Conservation (phyloP, 2,888 invertebrate species). For the Megaustenia siamemsis region DNA sequence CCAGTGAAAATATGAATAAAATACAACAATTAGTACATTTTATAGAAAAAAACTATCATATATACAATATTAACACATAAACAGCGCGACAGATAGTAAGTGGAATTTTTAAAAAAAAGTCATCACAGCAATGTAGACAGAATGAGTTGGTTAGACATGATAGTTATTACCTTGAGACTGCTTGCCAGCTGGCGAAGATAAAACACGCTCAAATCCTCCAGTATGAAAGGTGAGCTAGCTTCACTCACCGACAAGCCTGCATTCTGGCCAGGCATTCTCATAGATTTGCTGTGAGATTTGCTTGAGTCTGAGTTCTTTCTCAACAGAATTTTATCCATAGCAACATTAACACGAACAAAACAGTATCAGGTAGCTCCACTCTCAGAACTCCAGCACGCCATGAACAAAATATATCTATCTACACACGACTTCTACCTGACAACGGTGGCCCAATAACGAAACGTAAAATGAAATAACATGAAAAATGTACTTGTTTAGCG, state of each 20-base stretch:
- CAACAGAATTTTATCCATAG: constrained; percentile 39
- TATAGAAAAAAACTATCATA: too few species aligned
- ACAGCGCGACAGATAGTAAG: too few species aligned
- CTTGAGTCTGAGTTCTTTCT: constrained; percentile 45
- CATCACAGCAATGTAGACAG: background rate
- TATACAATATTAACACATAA: too few species aligned
- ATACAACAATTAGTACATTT: too few species aligned
- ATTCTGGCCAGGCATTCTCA: background rate
- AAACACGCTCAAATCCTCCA: constrained; percentile 75
- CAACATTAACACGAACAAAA: background rate
- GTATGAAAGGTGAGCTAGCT: constrained; percentile 60
- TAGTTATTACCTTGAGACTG: constrained; percentile 70
- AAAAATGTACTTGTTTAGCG: too few species aligned
- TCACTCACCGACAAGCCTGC: background rate
- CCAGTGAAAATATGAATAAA: too few species aligned
- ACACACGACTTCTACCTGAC: background rate
- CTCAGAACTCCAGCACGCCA: constrained; percentile 1
- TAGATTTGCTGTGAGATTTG: background rate
- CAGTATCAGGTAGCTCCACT: background rate
- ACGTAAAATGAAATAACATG: too few species aligned
- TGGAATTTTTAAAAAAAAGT: too few species aligned
- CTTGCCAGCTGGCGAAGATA: constrained; percentile 74
- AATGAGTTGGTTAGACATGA: background rate
- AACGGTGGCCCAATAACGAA: too few species aligned
- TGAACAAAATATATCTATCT: background rate